A percentile compares a stretch with the other conserved stretches of the same genome.
Evolutionary conservation across 1,140 invertebrate genomes (phyloP).

Genomic region (Acromyrmex echinatior): DNA sequence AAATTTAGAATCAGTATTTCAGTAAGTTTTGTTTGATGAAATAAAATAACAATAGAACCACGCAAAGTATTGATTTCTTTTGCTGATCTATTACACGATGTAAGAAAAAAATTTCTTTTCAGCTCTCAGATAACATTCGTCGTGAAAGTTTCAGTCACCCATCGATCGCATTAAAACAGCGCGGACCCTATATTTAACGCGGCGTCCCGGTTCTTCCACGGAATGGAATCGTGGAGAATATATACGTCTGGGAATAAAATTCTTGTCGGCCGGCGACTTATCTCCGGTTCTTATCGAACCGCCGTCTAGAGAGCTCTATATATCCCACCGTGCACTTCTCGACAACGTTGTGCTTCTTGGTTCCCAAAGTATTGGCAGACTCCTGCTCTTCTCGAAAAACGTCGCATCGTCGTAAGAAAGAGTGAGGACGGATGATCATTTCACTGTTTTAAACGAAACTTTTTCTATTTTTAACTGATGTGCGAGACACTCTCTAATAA

Average conservation of each 20-base stretch:
- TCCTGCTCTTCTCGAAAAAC: neutral
- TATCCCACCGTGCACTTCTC: conserved; percentile 6
- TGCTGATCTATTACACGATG: conserved; percentile 1
- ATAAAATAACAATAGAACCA: neutral
- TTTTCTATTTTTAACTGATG: conserved; percentile 8
- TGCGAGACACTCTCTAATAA: neutral
- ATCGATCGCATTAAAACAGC: conserved; percentile 43
- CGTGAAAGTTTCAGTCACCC: conserved; percentile 22
- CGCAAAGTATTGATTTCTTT: conserved; percentile 17
- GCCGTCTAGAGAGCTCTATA: conserved; percentile 8
- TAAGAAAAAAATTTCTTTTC: conserved; percentile 11
- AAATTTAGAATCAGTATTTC: neutral
- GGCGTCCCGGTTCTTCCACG: neutral
- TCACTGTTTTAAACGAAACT: neutral
- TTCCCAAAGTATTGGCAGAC: conserved; percentile 46
- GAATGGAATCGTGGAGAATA: conserved; percentile 11
- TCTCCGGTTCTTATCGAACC: conserved; percentile 22
- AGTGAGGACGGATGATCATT: neutral
- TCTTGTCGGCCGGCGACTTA: conserved; percentile 24
- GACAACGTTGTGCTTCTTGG: conserved; percentile 50
- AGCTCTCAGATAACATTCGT: conserved; percentile 16
- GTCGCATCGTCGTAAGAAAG: conserved; percentile 18
- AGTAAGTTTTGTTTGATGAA: neutral
- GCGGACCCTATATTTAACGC: conserved; percentile 46
- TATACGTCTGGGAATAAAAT: conserved; percentile 59